A percentile compares a stretch with the other conserved stretches of the same genome.
These are phyloP conservation scores for Psittacula echo DNA, from an alignment of 2,797 vertebrate species.

Conservation along the genomic window DNA sequence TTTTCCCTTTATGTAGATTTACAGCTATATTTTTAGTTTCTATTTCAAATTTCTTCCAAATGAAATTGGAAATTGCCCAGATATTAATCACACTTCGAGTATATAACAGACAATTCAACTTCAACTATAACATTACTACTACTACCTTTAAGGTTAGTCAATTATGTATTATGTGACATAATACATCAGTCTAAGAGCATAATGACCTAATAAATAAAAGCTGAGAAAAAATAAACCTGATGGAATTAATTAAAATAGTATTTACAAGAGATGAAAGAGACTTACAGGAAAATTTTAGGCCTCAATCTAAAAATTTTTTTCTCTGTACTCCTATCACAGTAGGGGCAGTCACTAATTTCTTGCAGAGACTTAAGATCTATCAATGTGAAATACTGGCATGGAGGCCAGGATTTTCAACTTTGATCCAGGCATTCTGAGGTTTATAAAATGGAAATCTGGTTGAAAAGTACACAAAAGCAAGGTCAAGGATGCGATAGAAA, in stretches of 20 bases:
- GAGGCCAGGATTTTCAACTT: neutral
- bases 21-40: neutral
- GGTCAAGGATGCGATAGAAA: neutral
- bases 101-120: neutral
- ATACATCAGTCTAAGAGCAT: neutral
- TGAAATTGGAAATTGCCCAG: neutral
- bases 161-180: neutral
- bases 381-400: neutral
- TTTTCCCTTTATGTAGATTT: conserved; percentile 18
- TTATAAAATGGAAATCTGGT: neutral
- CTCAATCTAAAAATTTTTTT: neutral
- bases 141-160: neutral
- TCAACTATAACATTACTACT: neutral
- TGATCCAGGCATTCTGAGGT: neutral
- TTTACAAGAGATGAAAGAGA: neutral
- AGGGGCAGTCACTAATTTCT: neutral
- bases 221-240: neutral
- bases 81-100: neutral
- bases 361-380: neutral
- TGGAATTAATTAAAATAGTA: neutral
- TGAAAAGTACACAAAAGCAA: neutral
- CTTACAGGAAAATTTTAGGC: neutral
- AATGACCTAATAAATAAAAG: neutral
- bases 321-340: neutral
- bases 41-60: conserved; percentile 14